Evolutionary conservation across 1,140 invertebrate genomes (phyloP).

Genomic region (Heliothis virescens): DNA sequence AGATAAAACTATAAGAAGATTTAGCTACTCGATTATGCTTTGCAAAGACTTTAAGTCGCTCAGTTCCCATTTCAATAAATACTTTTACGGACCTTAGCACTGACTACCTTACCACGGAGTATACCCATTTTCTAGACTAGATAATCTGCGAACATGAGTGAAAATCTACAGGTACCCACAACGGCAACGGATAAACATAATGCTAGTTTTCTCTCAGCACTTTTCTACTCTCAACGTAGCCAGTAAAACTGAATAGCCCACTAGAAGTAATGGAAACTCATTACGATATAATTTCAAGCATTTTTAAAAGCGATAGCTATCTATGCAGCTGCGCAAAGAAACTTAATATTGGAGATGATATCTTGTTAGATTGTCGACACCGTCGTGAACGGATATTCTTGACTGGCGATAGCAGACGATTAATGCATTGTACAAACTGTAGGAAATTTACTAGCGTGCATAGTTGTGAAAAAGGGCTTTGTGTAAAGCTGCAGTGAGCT

Average conservation of each 20-base stretch:
- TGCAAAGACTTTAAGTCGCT: background rate
- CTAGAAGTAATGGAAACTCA: slow-evolving; percentile 55
- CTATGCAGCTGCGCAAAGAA: slow-evolving; percentile 45
- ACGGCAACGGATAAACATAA: slow-evolving; percentile 53
- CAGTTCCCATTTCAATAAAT: slow-evolving; percentile 32
- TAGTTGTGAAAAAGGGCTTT: too few relatives aligned
- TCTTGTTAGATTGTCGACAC: slow-evolving; percentile 13
- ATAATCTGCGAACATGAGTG: slow-evolving; percentile 22
- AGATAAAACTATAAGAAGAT: slow-evolving; percentile 14
- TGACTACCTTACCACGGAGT: background rate
- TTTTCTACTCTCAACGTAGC: slow-evolving; percentile 50
- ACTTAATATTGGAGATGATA: slow-evolving; percentile 42
- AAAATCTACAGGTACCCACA: slow-evolving; percentile 53
- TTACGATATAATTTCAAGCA: slow-evolving; percentile 58
- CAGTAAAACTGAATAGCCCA: slow-evolving; percentile 56
- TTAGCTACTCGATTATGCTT: background rate
- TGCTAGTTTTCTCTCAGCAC: slow-evolving; percentile 55
- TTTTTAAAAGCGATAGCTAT: slow-evolving; percentile 54
- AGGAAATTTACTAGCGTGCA: slow-evolving; percentile 14
- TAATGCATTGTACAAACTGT: background rate
- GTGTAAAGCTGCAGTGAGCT: too few relatives aligned
- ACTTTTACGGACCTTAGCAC: background rate
- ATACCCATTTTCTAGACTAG: slow-evolving; percentile 25
- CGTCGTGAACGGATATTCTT: slow-evolving; percentile 21
- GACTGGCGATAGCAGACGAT: slow-evolving; percentile 27